Evolutionary conservation across 2,888 invertebrate species (phyloP).

Genomic region (Thereva unica): DNA sequence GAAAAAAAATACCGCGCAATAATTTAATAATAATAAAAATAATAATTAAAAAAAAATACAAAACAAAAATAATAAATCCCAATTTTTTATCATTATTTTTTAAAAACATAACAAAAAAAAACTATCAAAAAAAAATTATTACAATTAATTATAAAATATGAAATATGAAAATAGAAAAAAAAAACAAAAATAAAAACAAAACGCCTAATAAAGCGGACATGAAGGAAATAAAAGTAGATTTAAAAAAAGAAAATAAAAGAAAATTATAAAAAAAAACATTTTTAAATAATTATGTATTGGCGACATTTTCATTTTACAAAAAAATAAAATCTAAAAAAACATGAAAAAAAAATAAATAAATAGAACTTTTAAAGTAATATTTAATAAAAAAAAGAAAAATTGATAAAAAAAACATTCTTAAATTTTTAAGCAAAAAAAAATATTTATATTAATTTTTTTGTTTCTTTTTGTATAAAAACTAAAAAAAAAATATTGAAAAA

Average conservation of each 20-base stretch:
- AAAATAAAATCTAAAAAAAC: too few species aligned
- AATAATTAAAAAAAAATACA: not conserved
- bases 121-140: conserved; percentile 22
- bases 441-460: too few species aligned
- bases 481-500: too few species aligned
- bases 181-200: too few species aligned
- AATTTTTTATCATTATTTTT: conserved; percentile 28
- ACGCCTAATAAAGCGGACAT: conserved; percentile 10
- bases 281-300: conserved; percentile 1
- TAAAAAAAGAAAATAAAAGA: not conserved
- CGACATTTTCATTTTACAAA: too few species aligned
- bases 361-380: too few species aligned
- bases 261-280: conserved; percentile 10
- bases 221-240: too few species aligned
- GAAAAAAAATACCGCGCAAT: conserved; percentile 2
- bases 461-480: too few species aligned
- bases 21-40: conserved; percentile 5
- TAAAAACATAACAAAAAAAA: conserved; percentile 18
- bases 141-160: conserved; percentile 15
- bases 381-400: too few species aligned
- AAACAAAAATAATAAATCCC: conserved; percentile 8
- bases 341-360: too few species aligned
- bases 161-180: not conserved
- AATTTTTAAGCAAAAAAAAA: too few species aligned
- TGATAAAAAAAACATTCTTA: too few species aligned